Conservation (phyloP, 2,113 vertebrate genomes). For the Microtus pennsylvanicus region DNA sequence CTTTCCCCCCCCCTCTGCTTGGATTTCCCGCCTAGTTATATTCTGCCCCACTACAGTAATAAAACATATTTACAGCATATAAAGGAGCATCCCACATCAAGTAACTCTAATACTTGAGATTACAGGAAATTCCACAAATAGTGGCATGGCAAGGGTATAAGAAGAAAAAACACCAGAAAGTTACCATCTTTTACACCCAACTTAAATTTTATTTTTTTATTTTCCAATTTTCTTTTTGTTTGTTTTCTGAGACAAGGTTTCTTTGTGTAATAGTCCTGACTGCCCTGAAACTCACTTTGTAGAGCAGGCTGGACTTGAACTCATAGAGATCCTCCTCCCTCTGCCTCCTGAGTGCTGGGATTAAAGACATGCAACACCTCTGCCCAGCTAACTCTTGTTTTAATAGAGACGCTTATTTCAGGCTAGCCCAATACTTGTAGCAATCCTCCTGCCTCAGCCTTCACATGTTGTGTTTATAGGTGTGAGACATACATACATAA, state of each 20-base stretch:
- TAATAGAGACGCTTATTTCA: background rate
- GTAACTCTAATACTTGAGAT: background rate
- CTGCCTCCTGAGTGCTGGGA: background rate
- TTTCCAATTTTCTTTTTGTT: background rate
- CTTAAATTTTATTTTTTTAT: background rate
- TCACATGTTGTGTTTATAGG: background rate
- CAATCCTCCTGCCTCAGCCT: background rate
- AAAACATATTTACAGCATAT: too few species aligned
- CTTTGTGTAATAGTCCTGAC: background rate
- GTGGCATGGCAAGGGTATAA: too few species aligned
- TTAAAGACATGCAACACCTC: too few species aligned
- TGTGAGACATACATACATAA: background rate
- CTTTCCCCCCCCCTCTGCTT: too few species aligned
- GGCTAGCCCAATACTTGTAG: background rate
- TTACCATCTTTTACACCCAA: background rate
- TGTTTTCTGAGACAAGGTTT: background rate
- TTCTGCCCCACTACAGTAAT: too few species aligned
- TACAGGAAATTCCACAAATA: background rate
- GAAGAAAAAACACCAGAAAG: background rate
- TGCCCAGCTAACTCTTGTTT: too few species aligned
- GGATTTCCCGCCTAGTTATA: too few species aligned
- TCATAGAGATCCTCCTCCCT: background rate
- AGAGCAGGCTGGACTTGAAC: background rate
- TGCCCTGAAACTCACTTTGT: background rate
- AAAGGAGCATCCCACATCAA: background rate